Evolutionary conservation across 2,888 invertebrate species (phyloP), one percentile per base, ranked within the genome.

Genomic region (Agrypnus murinus): DNA sequence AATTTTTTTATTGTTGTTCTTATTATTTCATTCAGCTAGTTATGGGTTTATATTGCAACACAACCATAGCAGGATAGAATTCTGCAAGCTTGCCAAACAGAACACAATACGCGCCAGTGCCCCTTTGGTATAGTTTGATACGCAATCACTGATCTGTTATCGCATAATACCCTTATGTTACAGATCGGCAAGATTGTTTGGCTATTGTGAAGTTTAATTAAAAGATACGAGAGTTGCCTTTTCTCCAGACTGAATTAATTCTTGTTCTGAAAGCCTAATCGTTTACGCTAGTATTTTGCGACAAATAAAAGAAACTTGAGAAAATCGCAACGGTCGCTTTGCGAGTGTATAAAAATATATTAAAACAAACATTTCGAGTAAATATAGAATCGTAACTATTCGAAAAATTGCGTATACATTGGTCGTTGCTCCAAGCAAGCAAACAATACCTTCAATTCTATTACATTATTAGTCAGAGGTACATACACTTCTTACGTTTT

Each of bases 11-110:
- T 68, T 71, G 59, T 45, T 55, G 40, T 68, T 68, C 58, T 68
- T 71, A 71, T 71, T 71, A 71, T 71, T 71, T 71, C 71, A 71
- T 71, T 71, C 68, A 68, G 71, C 71, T 64, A 65, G 71, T 71
- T 71, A 65, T 55, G 57, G 45, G 46, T 14, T 53, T n/a, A 63
- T 48, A 40, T 36, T 48, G 53, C 36, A 38, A 38, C 10, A 43
- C 36, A 38, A 38, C 10, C 17, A 31, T 17, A 34, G 62, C 19
- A 19, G 25, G 50, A 50, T 50, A 50, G 31, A 32, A 25, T 50
- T 12, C 50, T 50, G 50, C 50, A 50, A 31, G 31, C 50, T 3
- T 25, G n/a, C n/a, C n/a, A n/a, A n/a, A n/a, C n/a, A n/a, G n/a
- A n/a, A n/a, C n/a, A n/a, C n/a, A n/a, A n/a, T n/a, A n/a, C 12